Evolutionary conservation across 2,888 invertebrate genomes (phyloP).

Genomic region (Drosophila emarginata): DNA sequence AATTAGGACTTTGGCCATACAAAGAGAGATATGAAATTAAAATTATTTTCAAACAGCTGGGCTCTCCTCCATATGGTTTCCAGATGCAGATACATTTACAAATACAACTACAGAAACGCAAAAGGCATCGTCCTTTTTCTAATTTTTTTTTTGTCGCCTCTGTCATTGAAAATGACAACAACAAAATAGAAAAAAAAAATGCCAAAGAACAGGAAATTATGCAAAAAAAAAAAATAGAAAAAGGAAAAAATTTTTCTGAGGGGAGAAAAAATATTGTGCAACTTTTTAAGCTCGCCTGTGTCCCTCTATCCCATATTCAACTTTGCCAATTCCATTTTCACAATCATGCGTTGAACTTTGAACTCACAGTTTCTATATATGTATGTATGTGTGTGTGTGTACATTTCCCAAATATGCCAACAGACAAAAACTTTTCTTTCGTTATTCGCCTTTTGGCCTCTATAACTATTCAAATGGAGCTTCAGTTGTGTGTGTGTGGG

Average conservation of each 20-base stretch:
- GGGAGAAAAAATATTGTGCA: conserved; percentile 33
- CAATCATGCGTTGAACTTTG: conserved; percentile 79
- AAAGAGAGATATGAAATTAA: conserved; percentile 66
- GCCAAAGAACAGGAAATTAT: conserved; percentile 59
- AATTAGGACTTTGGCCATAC: conserved; percentile 67
- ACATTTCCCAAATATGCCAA: conserved; percentile 74
- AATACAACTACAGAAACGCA: conserved; percentile 21
- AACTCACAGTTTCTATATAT: conserved; percentile 58
- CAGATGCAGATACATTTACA: conserved; percentile 4
- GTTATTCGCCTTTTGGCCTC: conserved; percentile 40
- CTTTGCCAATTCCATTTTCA: conserved; percentile 80
- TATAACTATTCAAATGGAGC: conserved; percentile 56
- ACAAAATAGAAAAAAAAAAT: conserved; percentile 38
- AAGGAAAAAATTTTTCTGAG: not conserved
- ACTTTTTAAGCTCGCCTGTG: conserved; percentile 63
- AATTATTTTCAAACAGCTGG: conserved; percentile 73
- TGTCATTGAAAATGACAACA: conserved; percentile 72
- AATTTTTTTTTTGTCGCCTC: conserved; percentile 38
- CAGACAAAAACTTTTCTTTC: conserved; percentile 61
- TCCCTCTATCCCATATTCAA: conserved; percentile 43
- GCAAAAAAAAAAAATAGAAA: conserved; percentile 44
- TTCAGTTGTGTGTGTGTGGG: conserved; percentile 60
- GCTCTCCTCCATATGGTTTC: conserved; percentile 27
- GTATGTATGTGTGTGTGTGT: conserved; percentile 31
- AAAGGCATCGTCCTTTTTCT: conserved; percentile 20